Percentiles rank a stretch among this genome's conserved stretches.
Conservation (phyloP, 2,113 vertebrate genomes). For the Lepidothrix coronata region DNA sequence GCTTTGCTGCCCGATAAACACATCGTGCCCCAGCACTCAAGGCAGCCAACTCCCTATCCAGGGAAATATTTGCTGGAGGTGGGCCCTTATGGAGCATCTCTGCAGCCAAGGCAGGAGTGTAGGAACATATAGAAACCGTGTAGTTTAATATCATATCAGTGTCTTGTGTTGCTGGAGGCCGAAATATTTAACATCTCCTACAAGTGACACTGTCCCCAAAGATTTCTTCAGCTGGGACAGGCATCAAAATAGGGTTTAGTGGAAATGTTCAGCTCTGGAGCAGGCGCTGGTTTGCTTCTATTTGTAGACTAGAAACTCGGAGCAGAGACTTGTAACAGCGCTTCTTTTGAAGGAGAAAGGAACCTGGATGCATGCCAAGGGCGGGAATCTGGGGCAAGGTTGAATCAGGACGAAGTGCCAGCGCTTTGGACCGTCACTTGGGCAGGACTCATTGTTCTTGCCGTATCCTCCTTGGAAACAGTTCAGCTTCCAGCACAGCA, state of each 20-base stretch:
- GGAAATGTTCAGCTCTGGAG: slow-evolving; percentile 36
- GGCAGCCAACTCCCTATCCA: not conserved
- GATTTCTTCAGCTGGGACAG: not conserved
- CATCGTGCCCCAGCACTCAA: not conserved
- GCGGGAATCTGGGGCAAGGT: slow-evolving; percentile 56
- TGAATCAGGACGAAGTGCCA: slow-evolving; percentile 46
- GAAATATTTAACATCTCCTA: not conserved
- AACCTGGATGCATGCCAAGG: slow-evolving; percentile 39
- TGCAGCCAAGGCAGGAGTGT: not conserved
- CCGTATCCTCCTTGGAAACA: not conserved
- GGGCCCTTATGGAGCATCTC: not conserved
- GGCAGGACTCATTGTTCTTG: slow-evolving; percentile 56
- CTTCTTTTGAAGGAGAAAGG: slow-evolving; percentile 64
- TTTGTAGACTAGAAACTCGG: slow-evolving; percentile 45
- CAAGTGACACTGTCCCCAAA: not conserved
- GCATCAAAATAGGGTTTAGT: slow-evolving; percentile 29
- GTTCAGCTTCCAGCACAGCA: slow-evolving; percentile 20
- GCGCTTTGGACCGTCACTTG: slow-evolving; percentile 10
- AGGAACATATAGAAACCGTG: not conserved
- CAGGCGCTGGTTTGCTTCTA: slow-evolving; percentile 29
- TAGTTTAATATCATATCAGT: not conserved
- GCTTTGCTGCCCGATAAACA: not conserved
- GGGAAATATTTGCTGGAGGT: not conserved
- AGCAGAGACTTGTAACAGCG: not conserved
- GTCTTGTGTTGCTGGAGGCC: slow-evolving; percentile 11